Evolutionary conservation across 2,888 invertebrate species (phyloP).

Genomic region (Hipparchia sbordonii): DNA sequence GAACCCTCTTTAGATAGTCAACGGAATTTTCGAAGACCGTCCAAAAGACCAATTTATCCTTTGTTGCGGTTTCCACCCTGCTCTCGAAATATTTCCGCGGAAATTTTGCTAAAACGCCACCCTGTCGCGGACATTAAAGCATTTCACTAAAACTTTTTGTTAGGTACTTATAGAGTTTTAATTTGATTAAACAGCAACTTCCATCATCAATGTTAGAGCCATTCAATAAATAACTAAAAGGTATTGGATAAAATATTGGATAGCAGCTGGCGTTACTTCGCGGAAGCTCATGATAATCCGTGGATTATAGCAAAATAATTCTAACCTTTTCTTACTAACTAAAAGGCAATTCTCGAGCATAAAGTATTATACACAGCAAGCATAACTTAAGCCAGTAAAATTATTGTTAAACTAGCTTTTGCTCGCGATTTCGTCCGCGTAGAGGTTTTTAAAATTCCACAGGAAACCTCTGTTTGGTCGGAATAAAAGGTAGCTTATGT

Average conservation of each 20-base stretch:
- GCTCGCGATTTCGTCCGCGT: too few relatives aligned
- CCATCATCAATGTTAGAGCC: background rate
- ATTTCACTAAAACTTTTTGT: background rate
- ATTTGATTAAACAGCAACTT: background rate
- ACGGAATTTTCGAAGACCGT: constrained; percentile 33
- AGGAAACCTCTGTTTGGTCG: too few relatives aligned
- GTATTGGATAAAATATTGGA: background rate
- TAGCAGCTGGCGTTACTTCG: too few relatives aligned
- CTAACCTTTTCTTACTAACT: background rate
- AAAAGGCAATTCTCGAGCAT: background rate
- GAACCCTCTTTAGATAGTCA: constrained; percentile 18
- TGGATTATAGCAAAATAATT: too few relatives aligned
- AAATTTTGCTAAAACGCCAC: constrained; percentile 20
- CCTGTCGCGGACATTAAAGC: constrained; percentile 11
- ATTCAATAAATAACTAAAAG: background rate
- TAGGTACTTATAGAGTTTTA: background rate
- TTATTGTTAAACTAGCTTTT: too few relatives aligned
- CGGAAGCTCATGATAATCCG: too few relatives aligned
- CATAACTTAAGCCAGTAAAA: too few relatives aligned
- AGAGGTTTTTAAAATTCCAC: too few relatives aligned
- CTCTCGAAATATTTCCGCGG: constrained; percentile 26
- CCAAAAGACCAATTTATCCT: constrained; percentile 32
- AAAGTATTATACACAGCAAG: too few relatives aligned
- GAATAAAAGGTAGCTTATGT: too few relatives aligned
- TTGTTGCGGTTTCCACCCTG: constrained; percentile 33